A percentile compares a stretch with the other conserved stretches of the same genome.
These are phyloP conservation scores for Spea multiplicata DNA, from an alignment of 2,113 vertebrate genomes.

Conservation along the genomic window DNA sequence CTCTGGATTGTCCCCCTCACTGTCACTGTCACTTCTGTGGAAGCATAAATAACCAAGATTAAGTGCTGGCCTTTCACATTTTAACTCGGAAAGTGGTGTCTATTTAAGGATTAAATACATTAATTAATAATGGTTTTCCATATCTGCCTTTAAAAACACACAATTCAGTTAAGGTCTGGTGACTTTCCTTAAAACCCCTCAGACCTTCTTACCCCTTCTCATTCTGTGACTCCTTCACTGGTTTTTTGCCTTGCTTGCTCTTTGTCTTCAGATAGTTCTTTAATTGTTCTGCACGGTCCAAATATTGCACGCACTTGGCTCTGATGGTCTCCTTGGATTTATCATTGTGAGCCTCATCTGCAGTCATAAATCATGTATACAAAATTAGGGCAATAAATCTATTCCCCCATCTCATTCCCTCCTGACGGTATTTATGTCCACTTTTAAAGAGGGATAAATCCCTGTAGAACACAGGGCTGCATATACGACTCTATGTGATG, in stretches of 20 bases:
- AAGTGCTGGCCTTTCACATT: no score
- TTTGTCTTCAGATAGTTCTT: slow-evolving; percentile 92
- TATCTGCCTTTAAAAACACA: no score
- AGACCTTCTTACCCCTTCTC: slow-evolving; percentile 80
- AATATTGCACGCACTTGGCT: slow-evolving; percentile 91
- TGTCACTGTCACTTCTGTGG: slow-evolving; percentile 92
- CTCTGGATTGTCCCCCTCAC: slow-evolving; percentile 94
- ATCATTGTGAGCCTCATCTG: slow-evolving; percentile 94
- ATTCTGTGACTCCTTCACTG: slow-evolving; percentile 87
- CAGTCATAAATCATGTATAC: no score
- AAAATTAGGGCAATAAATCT: no score
- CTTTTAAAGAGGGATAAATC: no score
- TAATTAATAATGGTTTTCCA: not conserved
- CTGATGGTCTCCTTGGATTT: slow-evolving; percentile 96
- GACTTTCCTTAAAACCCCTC: no score
- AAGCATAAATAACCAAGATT: slow-evolving; percentile 29
- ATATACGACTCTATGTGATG: no score
- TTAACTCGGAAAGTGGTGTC: not conserved
- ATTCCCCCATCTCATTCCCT: no score
- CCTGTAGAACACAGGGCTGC: no score
- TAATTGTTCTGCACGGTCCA: slow-evolving; percentile 94
- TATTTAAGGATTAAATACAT: no score
- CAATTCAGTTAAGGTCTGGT: no score
- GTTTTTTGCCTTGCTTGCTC: slow-evolving; percentile 87
- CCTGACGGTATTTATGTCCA: no score